Conservation (phyloP, 2,113 vertebrate species). For the Sceloporus tristichus region DNA sequence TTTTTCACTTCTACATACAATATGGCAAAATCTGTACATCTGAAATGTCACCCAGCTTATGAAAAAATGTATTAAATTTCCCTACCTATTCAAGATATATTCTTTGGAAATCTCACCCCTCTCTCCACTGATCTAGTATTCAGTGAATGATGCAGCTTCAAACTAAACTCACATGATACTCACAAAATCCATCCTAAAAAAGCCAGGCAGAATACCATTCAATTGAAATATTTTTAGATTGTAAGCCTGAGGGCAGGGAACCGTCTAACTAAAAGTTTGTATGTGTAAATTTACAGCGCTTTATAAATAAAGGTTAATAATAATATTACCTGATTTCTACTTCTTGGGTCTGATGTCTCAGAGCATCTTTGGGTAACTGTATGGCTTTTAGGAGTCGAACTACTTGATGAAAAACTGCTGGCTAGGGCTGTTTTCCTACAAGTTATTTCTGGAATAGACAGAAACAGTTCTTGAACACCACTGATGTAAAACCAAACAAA, state of each 20-base stretch:
- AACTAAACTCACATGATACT: not conserved
- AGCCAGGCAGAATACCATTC: not conserved
- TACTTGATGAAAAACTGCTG: constrained; percentile 77
- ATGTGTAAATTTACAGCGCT: too few species aligned
- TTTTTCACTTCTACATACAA: not conserved
- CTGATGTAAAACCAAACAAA: constrained; percentile 20
- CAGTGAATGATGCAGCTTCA: not conserved
- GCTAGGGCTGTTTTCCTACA: constrained; percentile 82
- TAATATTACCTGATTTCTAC: constrained; percentile 78
- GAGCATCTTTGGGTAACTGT: constrained; percentile 81
- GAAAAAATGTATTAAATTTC: not conserved
- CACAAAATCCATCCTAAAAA: not conserved
- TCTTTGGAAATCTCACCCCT: not conserved
- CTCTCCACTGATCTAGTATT: not conserved
- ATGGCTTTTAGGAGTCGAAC: constrained; percentile 82
- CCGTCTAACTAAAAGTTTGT: too few species aligned
- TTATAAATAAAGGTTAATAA: too few species aligned
- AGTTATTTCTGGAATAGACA: constrained; percentile 78
- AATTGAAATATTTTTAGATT: not conserved
- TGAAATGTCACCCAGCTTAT: not conserved
- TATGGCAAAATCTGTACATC: not conserved
- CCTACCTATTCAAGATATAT: not conserved
- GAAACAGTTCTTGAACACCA: constrained; percentile 40
- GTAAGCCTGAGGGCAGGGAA: too few species aligned
- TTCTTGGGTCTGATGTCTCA: constrained; percentile 74